phyloP scores from a whole-genome alignment of 2,888 invertebrate species.

The Sinodicranocentrus sp. region DNA sequence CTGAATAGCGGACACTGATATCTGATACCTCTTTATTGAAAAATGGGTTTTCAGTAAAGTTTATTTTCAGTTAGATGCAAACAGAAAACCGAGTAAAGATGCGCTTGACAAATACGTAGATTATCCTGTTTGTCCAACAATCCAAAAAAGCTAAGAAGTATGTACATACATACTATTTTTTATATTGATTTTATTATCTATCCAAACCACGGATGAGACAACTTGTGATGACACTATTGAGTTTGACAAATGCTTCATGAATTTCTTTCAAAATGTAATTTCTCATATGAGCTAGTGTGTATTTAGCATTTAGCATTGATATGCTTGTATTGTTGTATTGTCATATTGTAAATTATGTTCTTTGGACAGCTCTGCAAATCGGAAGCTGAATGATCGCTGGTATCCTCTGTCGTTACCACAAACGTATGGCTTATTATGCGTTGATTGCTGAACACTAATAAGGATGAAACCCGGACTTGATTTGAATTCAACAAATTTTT shows the following conservation, averaged over 20 bases:
- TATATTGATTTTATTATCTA: not conserved
- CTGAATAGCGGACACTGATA: too few relatives aligned
- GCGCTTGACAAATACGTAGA: conserved; percentile 5
- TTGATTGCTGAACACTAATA: too few relatives aligned
- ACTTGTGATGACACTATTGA: not conserved
- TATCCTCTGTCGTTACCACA: too few relatives aligned
- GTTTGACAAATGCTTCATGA: not conserved
- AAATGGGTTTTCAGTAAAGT: too few relatives aligned
- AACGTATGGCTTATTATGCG: too few relatives aligned
- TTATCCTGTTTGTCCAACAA: not conserved
- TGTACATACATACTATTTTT: not conserved
- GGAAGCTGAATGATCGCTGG: not conserved
- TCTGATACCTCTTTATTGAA: too few relatives aligned
- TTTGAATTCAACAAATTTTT: too few relatives aligned
- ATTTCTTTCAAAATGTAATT: conserved; percentile 1
- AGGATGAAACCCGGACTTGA: too few relatives aligned
- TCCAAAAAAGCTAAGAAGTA: not conserved
- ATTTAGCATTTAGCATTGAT: too few relatives aligned
- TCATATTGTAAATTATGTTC: too few relatives aligned
- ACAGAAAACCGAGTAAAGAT: conserved; percentile 1
- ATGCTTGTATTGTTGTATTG: too few relatives aligned
- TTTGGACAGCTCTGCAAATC: conserved; percentile 2
- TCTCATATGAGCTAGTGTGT: too few relatives aligned
- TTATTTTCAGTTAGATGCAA: conserved; percentile 10
- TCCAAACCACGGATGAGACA: not conserved